Evolutionary conservation across 2,113 vertebrate genomes (phyloP).

Genomic region (Girardinichthys multiradiatus): DNA sequence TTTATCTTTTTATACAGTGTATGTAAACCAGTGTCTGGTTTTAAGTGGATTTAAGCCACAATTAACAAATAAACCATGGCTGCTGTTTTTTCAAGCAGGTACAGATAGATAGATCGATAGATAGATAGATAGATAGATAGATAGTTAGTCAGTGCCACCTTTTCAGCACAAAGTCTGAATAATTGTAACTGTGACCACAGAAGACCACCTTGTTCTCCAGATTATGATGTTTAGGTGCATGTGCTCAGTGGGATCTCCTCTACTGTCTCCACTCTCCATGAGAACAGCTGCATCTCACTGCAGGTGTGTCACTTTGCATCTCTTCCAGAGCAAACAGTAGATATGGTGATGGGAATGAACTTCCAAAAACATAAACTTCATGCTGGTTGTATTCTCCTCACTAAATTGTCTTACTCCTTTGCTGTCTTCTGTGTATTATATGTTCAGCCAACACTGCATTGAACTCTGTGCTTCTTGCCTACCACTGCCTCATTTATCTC

Average conservation of each 20-base stretch:
- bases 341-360: slow-evolving; percentile 65
- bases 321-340: slow-evolving; percentile 84
- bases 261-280: slow-evolving; percentile 88
- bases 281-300: slow-evolving; percentile 93
- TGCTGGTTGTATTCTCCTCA: not conserved
- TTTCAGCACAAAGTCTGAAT: too few species aligned
- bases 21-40: too few species aligned
- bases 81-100: too few species aligned
- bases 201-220: not conserved
- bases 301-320: slow-evolving; percentile 88
- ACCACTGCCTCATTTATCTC: slow-evolving; percentile 53
- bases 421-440: slow-evolving; percentile 23
- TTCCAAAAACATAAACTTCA: not conserved
- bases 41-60: too few species aligned
- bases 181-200: too few species aligned
- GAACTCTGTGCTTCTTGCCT: slow-evolving; percentile 40
- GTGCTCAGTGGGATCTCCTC: slow-evolving; percentile 92
- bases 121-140: too few species aligned
- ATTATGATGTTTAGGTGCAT: slow-evolving; percentile 84
- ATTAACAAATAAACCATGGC: too few species aligned
- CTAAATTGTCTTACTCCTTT: not conserved
- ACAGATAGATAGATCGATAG: too few species aligned
- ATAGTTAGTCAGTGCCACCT: too few species aligned
- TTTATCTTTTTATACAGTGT: too few species aligned
- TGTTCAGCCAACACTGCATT: slow-evolving; percentile 17